Conservation (phyloP, 2,797 vertebrate species). For the Picus viridis region DNA sequence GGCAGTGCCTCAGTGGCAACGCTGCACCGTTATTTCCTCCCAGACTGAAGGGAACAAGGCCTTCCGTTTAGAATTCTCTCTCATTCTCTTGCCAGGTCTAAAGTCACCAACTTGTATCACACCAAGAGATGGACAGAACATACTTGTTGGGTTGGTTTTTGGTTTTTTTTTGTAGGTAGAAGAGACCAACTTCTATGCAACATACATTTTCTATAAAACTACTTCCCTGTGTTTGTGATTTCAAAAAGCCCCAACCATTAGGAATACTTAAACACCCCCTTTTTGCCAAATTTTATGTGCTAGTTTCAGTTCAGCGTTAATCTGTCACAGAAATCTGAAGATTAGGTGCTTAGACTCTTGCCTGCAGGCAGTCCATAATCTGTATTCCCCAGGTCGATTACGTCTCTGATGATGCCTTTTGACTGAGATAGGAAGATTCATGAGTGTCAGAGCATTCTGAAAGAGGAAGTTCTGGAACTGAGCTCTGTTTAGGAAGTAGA, state of each 20-base stretch:
- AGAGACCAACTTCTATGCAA: not conserved
- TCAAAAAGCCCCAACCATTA: not conserved
- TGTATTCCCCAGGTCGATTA: not conserved
- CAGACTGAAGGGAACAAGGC: not conserved
- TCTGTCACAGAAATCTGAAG: not conserved
- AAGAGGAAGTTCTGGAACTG: constrained; percentile 25
- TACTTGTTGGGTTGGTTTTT: not conserved
- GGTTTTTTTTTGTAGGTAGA: not conserved
- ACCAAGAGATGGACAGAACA: not conserved
- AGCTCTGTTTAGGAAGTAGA: constrained; percentile 27
- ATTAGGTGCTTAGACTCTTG: not conserved
- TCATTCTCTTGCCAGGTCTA: not conserved
- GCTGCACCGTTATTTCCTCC: not conserved
- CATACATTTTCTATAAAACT: not conserved
- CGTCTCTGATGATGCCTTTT: not conserved
- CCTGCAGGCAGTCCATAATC: constrained; percentile 16
- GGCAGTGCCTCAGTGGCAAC: not conserved
- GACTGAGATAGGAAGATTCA: not conserved
- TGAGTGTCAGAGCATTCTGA: not conserved
- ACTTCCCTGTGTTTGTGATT: not conserved
- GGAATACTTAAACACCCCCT: not conserved
- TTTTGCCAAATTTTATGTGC: not conserved
- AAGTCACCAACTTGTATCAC: not conserved
- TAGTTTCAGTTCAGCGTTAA: not conserved
- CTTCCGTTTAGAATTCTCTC: not conserved